phyloP scores from a whole-genome alignment of 2,797 vertebrate genomes.

The Silurus lanzhouensis region DNA sequence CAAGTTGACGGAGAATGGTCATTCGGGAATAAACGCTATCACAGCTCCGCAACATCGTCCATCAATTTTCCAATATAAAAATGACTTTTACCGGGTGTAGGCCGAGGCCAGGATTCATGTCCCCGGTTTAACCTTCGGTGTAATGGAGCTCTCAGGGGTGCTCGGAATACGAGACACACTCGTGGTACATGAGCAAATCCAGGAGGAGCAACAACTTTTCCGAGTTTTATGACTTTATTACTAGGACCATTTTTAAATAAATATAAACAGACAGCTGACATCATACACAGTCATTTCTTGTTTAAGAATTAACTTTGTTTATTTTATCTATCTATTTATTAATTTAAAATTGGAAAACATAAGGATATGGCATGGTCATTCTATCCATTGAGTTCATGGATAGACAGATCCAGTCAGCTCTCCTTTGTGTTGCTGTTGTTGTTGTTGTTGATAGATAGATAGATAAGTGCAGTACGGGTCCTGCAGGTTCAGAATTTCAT shows the following conservation, averaged over 20 bases:
- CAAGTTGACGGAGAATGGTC: no score
- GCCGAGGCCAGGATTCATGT: background rate
- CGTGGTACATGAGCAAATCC: background rate
- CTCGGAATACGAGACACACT: background rate
- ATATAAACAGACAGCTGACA: background rate
- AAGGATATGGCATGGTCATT: background rate
- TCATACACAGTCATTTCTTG: background rate
- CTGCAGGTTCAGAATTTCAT: background rate
- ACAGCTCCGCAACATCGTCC: background rate
- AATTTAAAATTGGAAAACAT: no score
- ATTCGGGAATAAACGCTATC: background rate
- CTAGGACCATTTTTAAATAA: no score
- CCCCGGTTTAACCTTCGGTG: background rate
- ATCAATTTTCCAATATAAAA: background rate
- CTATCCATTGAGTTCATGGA: background rate
- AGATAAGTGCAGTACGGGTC: background rate
- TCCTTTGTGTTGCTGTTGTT: no score
- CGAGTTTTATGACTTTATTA: background rate
- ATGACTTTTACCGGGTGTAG: background rate
- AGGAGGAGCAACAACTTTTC: background rate
- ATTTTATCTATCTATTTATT: no score
- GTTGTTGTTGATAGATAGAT: background rate
- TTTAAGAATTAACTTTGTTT: no score
- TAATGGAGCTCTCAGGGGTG: no score
- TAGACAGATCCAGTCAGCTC: background rate